These are phyloP conservation scores for Chaenocephalus aceratus DNA, from an alignment of 2,113 vertebrate species.

Conservation along the genomic window DNA sequence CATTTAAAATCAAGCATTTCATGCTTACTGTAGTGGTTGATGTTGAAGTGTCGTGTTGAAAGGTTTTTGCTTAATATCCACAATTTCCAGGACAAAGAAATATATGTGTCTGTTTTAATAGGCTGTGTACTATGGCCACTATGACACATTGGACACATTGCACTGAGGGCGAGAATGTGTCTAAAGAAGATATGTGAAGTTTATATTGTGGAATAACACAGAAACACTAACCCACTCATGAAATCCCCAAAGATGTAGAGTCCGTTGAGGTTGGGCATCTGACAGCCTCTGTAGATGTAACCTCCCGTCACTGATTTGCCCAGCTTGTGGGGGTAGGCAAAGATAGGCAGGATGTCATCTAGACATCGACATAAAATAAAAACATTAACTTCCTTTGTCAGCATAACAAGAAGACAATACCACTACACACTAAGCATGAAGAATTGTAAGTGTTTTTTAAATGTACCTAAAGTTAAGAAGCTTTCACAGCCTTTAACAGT, in stretches of 20 bases:
- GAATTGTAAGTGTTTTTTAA: too few relatives aligned
- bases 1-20: neutral
- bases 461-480: neutral
- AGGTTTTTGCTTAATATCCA: neutral
- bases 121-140: neutral
- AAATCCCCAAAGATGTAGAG: constrained; percentile 89
- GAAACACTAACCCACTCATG: constrained; percentile 85
- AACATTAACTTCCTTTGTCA: constrained; percentile 2
- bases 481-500: neutral
- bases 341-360: constrained; percentile 88
- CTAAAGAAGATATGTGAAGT: neutral
- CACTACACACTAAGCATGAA: neutral
- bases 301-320: constrained; percentile 88
- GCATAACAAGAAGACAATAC: neutral
- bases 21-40: too few relatives aligned
- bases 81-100: neutral
- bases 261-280: constrained; percentile 88
- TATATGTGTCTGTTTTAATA: neutral
- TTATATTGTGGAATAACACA: neutral
- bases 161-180: neutral
- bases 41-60: too few relatives aligned
- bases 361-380: constrained; percentile 12
- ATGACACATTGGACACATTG: neutral
- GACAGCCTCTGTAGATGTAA: constrained; percentile 88
- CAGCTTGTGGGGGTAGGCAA: constrained; percentile 86